phyloP scores from a whole-genome alignment of 2,888 invertebrate genomes.

The Drosophila rubida region DNA sequence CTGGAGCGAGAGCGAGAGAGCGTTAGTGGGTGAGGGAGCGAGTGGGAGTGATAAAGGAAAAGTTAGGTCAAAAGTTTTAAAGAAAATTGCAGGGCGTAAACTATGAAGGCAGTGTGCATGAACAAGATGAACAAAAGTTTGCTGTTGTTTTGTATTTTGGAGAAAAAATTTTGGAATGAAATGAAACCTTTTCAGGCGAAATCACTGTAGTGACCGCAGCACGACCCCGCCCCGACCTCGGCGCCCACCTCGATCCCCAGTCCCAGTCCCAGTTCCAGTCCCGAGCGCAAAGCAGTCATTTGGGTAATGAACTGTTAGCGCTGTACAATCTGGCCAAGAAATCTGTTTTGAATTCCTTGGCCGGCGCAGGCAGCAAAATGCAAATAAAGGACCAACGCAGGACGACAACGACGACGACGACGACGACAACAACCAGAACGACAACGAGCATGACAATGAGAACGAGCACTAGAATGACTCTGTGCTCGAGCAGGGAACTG shows the following conservation, averaged over 20 bases:
- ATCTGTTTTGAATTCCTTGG: constrained; percentile 73
- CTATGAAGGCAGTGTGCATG: constrained; percentile 35
- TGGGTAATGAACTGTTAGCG: constrained; percentile 79
- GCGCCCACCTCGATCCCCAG: background rate
- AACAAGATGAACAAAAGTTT: constrained; percentile 46
- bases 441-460: constrained; percentile 3
- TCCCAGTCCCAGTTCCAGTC: background rate
- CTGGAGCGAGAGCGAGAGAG: background rate
- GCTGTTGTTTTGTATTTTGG: constrained; percentile 5
- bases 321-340: constrained; percentile 73
- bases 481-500: background rate
- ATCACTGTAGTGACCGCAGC: constrained; percentile 25
- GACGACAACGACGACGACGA: constrained; percentile 1
- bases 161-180: constrained; percentile 2
- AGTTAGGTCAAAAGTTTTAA: constrained; percentile 48
- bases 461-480: background rate
- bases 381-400: constrained; percentile 56
- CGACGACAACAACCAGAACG: constrained; percentile 3
- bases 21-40: too few species aligned
- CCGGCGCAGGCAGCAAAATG: constrained; percentile 45
- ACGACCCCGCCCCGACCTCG: background rate
- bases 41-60: constrained; percentile 21
- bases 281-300: constrained; percentile 58
- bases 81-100: constrained; percentile 55
- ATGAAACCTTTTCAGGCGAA: constrained; percentile 48